Percentiles rank a stretch among this genome's conserved stretches.
Evolutionary conservation across 2,797 vertebrate species (phyloP).

Genomic region (Molossus alvarezi): DNA sequence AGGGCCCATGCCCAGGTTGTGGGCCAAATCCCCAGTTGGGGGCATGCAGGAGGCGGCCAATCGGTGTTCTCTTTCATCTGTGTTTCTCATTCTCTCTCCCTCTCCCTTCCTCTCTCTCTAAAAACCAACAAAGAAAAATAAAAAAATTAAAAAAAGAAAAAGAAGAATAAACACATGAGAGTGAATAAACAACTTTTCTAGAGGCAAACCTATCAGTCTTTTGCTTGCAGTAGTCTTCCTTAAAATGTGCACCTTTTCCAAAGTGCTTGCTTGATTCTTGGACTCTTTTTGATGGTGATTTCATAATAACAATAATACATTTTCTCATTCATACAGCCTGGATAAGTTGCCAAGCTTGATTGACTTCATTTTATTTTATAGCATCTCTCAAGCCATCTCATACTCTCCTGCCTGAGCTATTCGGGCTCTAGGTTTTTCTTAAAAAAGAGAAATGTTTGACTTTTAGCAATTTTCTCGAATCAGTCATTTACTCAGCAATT

Average conservation of each 20-base stretch:
- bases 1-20: no score
- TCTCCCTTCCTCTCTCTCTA: no score
- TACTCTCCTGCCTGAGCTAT: not conserved
- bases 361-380: slow-evolving; percentile 44
- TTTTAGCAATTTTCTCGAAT: slow-evolving; percentile 34
- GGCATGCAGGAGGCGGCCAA: no score
- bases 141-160: not conserved
- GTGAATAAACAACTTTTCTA: not conserved
- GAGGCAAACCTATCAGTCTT: not conserved
- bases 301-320: not conserved
- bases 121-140: no score
- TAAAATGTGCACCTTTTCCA: not conserved
- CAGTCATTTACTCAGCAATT: slow-evolving; percentile 9
- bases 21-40: no score
- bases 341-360: not conserved
- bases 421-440: not conserved
- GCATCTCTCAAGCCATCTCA: not conserved
- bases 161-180: not conserved
- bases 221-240: not conserved
- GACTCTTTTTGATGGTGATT: not conserved
- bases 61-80: no score
- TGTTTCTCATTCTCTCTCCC: no score
- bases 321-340: not conserved
- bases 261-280: slow-evolving; percentile 29
- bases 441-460: slow-evolving; percentile 10